These are phyloP conservation scores for Sialis fuliginosa DNA, from an alignment of 2,888 invertebrate species.

Conservation along the genomic window DNA sequence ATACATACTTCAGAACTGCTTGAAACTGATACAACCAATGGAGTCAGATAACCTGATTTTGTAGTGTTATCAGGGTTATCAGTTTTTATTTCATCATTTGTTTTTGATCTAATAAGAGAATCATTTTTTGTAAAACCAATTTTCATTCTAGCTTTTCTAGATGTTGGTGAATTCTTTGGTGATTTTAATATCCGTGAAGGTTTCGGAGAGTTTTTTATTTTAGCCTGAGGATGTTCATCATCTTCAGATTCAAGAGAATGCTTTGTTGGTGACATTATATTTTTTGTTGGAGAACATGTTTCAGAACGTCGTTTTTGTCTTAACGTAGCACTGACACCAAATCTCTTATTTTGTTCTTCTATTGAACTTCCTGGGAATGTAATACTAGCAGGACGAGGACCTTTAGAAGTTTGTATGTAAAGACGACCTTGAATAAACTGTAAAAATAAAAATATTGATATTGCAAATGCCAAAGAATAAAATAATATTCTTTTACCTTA, in stretches of 20 bases:
- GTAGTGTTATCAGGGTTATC: neutral
- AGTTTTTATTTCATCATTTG: neutral
- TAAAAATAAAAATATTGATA: constrained; percentile 16
- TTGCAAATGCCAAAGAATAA: constrained; percentile 9
- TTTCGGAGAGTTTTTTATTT: constrained; percentile 9
- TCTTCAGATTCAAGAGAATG: constrained; percentile 11
- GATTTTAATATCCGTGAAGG: constrained; percentile 6
- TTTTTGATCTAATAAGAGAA: neutral
- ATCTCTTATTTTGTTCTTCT: constrained; percentile 26
- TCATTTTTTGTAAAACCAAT: constrained; percentile 7
- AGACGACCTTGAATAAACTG: constrained; percentile 63
- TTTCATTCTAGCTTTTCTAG: constrained; percentile 11
- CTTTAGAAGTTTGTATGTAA: constrained; percentile 52
- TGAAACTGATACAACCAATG: neutral
- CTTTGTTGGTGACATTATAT: constrained; percentile 17
- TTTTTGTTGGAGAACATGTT: constrained; percentile 18
- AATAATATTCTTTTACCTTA: constrained; percentile 22
- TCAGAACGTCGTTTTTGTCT: constrained; percentile 18
- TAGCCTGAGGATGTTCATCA: constrained; percentile 1
- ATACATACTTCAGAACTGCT: neutral
- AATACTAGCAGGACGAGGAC: constrained; percentile 47
- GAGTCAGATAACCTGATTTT: neutral
- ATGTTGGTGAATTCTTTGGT: constrained; percentile 4
- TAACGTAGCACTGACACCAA: constrained; percentile 18
- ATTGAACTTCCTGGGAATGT: constrained; percentile 30